Evolutionary conservation across 2,113 vertebrate species (phyloP), one percentile per base, ranked within the genome.

Genomic region (Xiphorhynchus elegans): DNA sequence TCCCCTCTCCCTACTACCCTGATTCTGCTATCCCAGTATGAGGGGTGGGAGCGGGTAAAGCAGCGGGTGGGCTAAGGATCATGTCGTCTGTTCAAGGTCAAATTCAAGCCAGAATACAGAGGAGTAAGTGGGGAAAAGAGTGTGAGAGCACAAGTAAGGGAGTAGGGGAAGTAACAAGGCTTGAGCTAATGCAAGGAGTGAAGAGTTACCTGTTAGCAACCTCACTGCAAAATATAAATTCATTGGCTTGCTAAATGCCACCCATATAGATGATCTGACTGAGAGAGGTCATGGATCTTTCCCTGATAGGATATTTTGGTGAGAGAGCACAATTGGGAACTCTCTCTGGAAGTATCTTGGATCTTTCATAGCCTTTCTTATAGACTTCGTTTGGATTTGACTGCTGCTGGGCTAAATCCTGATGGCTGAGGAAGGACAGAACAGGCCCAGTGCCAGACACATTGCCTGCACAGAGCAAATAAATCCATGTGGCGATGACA

Each of bases 401-500:
- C 68, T 62, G 87, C 64, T 74, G 35, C 68, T 80, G 68, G 87
- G 85, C 28, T 60, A 78, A 63, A 88, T 90, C 76, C 76, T 73
- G 53, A 46, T 31, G 50, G 73, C 70, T 52, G 52, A 56, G 73
- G 53, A 78, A 81, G 80, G 29, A 53, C 37, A 89, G 79, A 86
- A 31, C 72, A 78, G 81, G 67, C 53, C 62, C 50, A 42, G 7
- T 18, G 77, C 73, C 90, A 95, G 87, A 95, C 20, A 84, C 44
- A 68, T 46, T 53, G 86, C 73, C 64, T 20, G 80, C 0, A 0
- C 73, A 86, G 86, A 56, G 92, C 64, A 92, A 96, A 96, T 92
- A 95, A 93, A 97, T 96, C 82, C 35, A 25, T 7, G 69, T 15
- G 4, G 66, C 69, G 72, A 70, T 84, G 84, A 87, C 92, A 90